Base-by-base conservation (phyloP, 2,888 invertebrate species). In the Cosmia trapezina region DNA sequence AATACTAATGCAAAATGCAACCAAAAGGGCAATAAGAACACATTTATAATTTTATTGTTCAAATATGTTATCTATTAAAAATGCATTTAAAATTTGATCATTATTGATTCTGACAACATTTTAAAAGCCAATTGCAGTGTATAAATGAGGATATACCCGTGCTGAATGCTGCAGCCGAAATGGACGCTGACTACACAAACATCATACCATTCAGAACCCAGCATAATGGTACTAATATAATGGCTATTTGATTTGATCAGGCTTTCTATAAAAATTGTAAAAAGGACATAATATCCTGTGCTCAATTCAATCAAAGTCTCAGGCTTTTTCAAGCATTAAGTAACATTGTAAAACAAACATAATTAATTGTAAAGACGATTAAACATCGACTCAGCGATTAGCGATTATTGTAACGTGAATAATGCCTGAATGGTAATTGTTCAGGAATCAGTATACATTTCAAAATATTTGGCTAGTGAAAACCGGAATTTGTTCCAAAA, bases 341-440 rank as follows among this genome's bases (percentile, higher is more conserved):
- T 47, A 62, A 68, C 54, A 68, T 64, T 78, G 74, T 83, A 78
- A 83, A 80, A 72, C 41, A 53, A 76, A 71, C 54, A 64, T 67
- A 33, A 81, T 76, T 59, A 37, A 66, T 71, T 75, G 66, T 71
- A 64, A 80, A 73, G 63, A 82, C 69, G 83, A 82, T 70, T 73
- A 63, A 63, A 37, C 22, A 73, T 51, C 22, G 56, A 49, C 19
- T 54, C 28, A n/a, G n/a, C n/a, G n/a, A n/a, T 33, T 54, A 19
- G 8, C 7, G 49, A 49, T 56, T 64, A 19, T 65, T 45, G 43
- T 5, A 51, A 33, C 37, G 19, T 28, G 37, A 12, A 12, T 57
- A 14, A 54, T 57, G 53, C 22, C 60, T 64, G 70, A 83, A 70
- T 74, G 75, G 83, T 68, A 60, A 45, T 43, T 54, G 63, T 63